Evolutionary conservation across 2,888 invertebrate species (phyloP), one percentile per base, ranked within the genome.

Genomic region (Pristionchus arcanus): DNA sequence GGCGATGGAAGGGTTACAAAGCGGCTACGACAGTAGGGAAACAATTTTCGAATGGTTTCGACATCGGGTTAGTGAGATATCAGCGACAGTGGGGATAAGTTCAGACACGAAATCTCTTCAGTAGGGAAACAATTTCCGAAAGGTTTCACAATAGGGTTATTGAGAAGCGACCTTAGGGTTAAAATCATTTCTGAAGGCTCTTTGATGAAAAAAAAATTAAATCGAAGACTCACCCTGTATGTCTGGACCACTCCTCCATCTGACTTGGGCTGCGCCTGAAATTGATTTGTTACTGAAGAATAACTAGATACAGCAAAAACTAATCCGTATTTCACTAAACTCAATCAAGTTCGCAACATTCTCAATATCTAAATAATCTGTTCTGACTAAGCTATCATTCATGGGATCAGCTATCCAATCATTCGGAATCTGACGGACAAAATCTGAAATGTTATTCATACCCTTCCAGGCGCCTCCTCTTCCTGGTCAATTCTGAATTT

Each of bases 201-300:
- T n/a, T n/a, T n/a, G n/a, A n/a, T n/a, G n/a, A n/a, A n/a, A n/a
- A n/a, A 74, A 34, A 16, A 37, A 34, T 7, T 13, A 19, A 83
- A 13, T 9, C 11, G 13, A 13, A 15, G 7, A 71, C 88, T 53
- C 34, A 88, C 88, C 37, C 88, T 28, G 59, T 88, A 88, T 15
- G 88, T 88, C 88, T 88, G 88, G 31, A 88, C n/a, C 31, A 88
- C 71, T 16, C 88, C 88, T 59, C 88, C 88, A 74, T 88, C 88
- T 3, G 66, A 49, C 66, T 68, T 87, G 68, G 66, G 87, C n/a
- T 68, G 84, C 4, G n/a, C 53, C 87, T 87, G 87, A 5, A 66
- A 49, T 37, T 25, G 77, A 42, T 49, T 53, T n/a, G 15, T 21
- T 37, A 49, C 11, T 49, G 71, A 71, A 49, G n/a, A 31, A 31